These are phyloP conservation scores for Orientallactaga bullata DNA, from an alignment of 2,113 vertebrate genomes.

Conservation along the genomic window DNA sequence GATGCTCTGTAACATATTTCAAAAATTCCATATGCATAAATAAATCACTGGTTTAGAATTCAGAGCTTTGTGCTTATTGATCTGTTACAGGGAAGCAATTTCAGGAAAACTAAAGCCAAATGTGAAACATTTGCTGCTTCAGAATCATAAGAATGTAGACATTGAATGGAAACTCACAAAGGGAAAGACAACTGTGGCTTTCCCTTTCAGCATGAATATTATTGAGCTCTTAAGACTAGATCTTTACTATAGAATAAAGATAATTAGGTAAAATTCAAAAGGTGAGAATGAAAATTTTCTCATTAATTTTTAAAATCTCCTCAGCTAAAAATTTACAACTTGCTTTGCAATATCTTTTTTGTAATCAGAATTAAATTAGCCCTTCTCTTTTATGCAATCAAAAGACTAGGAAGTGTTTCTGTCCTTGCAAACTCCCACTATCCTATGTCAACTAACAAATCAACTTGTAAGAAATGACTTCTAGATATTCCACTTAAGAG, in stretches of 20 bases:
- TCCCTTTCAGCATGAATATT: not conserved
- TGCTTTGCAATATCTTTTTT: slow-evolving; percentile 27
- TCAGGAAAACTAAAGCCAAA: not conserved
- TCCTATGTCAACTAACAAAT: not conserved
- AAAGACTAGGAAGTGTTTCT: not conserved
- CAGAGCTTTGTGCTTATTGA: not conserved
- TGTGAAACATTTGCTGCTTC: not conserved
- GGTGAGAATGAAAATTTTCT: not conserved
- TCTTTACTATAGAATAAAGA: slow-evolving; percentile 19
- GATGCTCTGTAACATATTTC: not conserved
- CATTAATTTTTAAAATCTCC: not conserved
- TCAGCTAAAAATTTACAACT: slow-evolving; percentile 10
- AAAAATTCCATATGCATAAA: not conserved
- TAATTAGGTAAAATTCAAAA: not conserved
- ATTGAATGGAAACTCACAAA: not conserved
- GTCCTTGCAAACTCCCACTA: not conserved
- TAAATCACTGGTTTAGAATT: not conserved
- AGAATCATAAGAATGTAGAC: not conserved
- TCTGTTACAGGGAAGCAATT: not conserved
- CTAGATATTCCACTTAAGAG: not conserved
- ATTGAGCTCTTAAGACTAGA: not conserved
- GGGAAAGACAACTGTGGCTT: not conserved
- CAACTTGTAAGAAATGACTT: slow-evolving; percentile 32
- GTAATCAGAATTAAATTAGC: not conserved
- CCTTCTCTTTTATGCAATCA: not conserved